Evolutionary conservation across 2,888 invertebrate genomes (phyloP), one percentile per base, ranked within the genome.

Genomic region (Lasioglossum malachurum): DNA sequence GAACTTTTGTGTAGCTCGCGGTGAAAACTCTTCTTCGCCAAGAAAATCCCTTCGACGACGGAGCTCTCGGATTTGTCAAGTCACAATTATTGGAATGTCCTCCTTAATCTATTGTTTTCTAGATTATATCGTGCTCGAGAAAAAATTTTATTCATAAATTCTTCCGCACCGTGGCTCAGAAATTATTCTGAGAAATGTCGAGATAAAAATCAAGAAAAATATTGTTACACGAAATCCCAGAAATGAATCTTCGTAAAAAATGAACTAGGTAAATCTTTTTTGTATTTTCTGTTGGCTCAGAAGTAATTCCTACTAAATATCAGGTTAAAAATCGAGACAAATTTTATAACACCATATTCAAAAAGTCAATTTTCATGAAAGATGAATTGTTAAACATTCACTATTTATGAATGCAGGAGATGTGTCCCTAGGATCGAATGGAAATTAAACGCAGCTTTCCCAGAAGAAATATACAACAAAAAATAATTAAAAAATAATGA

Each of bases 1-100:
- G 82, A 78, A 85, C 74, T 87, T 85, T 82, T 77, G 78, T 60
- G 81, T 31, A 10, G 35, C 49, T 64, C 12, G 35, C 79, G 49
- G 75, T 49, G 53, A 69, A 60, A 75, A 82, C 73, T 41, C 76
- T 44, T 14, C 53, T 23, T 8, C 57, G 19, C 57, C 16, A 60
- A 64, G 8, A 41, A 73, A 80, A 80, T 49, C 41, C 49, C 27
- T 78, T 41, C 53, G 46, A 27, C 74, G 35, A 35, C 12, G 74
- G 19, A 14, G 14, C 16, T 38, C n/a, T 41, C 23, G 38, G n/a
- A 38, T 71, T 71, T 71, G 41, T 38, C n/a, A 7, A 4, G n/a
- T 14, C 41, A 41, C n/a, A 14, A n/a, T 41, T 4, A 41, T 71
- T n/a, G 41, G 41, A 71, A n/a, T 35, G 71, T 14, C 5, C 0